Percentiles rank a stretch among this genome's conserved stretches.
These are phyloP conservation scores for Synergus gifuensis DNA, from an alignment of 2,888 invertebrate genomes.

Conservation along the genomic window DNA sequence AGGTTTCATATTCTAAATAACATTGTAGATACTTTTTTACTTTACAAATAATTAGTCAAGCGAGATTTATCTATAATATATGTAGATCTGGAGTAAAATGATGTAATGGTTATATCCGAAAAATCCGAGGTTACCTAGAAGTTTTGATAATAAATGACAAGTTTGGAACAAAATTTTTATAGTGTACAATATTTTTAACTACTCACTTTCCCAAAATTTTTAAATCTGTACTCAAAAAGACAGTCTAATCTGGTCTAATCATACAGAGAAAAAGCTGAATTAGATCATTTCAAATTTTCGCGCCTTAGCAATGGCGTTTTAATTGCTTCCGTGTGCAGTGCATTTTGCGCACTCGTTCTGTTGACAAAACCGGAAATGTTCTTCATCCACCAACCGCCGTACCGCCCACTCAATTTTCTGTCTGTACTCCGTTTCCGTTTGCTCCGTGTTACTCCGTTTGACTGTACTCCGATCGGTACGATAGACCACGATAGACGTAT, in stretches of 20 bases:
- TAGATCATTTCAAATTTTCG: neutral
- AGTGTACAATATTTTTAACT: too few species aligned
- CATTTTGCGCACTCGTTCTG: neutral
- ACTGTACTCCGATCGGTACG: too few species aligned
- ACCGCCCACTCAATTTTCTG: too few species aligned
- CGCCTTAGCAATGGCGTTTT: neutral
- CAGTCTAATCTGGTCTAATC: too few species aligned
- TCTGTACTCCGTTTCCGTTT: neutral
- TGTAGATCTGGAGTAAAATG: neutral
- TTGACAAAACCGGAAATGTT: conserved; percentile 29
- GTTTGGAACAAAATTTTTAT: neutral
- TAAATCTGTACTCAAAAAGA: too few species aligned
- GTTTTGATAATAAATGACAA: neutral
- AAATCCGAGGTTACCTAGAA: neutral
- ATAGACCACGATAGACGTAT: neutral
- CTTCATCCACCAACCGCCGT: neutral
- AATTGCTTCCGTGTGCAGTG: conserved; percentile 1
- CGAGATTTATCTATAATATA: neutral
- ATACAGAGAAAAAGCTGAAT: too few species aligned
- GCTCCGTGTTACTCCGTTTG: too few species aligned
- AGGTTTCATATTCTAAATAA: neutral
- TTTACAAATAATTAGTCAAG: neutral
- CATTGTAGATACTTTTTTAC: neutral
- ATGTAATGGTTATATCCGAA: neutral
- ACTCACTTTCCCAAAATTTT: too few species aligned